Evolutionary conservation across 35 echinoderm and acorn worm species (phyloP).

Genomic region (Patiria miniata): DNA sequence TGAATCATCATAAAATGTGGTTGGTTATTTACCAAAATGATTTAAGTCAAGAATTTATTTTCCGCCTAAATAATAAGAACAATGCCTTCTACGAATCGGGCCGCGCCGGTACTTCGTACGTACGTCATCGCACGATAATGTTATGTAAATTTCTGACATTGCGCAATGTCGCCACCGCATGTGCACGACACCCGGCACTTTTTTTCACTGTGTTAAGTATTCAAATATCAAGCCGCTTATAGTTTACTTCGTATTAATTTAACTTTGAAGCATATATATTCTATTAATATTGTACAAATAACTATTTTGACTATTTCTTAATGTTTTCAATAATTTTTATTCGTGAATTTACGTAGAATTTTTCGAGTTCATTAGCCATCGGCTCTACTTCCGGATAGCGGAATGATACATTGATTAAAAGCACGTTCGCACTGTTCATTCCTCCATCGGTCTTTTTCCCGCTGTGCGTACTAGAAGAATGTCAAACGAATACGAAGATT

Average conservation of each 20-base stretch:
- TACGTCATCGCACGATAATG: not conserved
- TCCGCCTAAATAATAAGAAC: too few relatives aligned
- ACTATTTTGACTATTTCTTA: too few relatives aligned
- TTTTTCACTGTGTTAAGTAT: constrained; percentile 1
- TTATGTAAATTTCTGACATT: constrained; percentile 18
- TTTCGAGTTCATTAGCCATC: too few relatives aligned
- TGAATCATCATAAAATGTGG: too few relatives aligned
- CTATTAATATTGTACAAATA: too few relatives aligned
- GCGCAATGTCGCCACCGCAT: constrained; percentile 1
- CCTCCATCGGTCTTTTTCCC: constrained; percentile 25
- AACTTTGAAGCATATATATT: too few relatives aligned
- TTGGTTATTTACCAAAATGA: too few relatives aligned
- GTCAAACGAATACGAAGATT: constrained; percentile 40
- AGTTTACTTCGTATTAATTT: not conserved
- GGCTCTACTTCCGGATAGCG: constrained; percentile 9
- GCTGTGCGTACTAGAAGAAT: constrained; percentile 31
- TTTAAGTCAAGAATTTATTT: too few relatives aligned
- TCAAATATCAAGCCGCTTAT: not conserved
- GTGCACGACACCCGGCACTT: not conserved
- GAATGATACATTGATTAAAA: not conserved
- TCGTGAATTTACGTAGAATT: too few relatives aligned
- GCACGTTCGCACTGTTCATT: not conserved
- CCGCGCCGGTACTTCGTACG: too few relatives aligned
- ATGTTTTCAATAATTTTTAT: too few relatives aligned
- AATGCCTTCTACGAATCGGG: too few relatives aligned